phyloP scores from a whole-genome alignment of 2,113 vertebrate genomes.

The Silurus meridionalis region DNA sequence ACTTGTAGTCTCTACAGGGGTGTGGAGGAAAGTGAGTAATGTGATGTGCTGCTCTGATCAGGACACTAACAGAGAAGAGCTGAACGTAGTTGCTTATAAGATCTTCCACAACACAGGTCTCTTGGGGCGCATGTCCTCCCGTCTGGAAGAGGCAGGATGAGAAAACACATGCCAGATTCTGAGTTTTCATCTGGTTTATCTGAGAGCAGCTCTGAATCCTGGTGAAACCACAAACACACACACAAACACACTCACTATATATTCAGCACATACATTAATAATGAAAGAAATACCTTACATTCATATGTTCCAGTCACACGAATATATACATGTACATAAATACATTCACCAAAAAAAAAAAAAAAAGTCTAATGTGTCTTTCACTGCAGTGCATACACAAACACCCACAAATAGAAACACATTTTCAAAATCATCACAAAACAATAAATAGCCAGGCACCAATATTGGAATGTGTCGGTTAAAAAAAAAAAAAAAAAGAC shows the following conservation, averaged over 20 bases:
- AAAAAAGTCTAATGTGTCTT: too few relatives aligned
- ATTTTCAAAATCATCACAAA: not conserved
- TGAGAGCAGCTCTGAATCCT: conserved; percentile 93
- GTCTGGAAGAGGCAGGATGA: conserved; percentile 95
- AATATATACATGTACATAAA: conserved; percentile 9
- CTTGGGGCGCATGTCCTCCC: conserved; percentile 82
- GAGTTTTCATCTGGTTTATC: conserved; percentile 87
- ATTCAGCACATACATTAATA: not conserved
- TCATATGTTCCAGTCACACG: not conserved
- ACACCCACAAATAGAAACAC: conserved; percentile 17
- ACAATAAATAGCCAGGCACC: conserved; percentile 12
- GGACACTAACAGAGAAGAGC: conserved; percentile 86
- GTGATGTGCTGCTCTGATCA: not conserved
- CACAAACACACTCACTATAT: conserved; percentile 2
- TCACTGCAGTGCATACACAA: not conserved
- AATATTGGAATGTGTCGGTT: conserved; percentile 24
- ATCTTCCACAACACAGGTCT: conserved; percentile 85
- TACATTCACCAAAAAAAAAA: not conserved
- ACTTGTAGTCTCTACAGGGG: not conserved
- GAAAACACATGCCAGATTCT: conserved; percentile 83
- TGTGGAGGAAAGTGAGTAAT: not conserved
- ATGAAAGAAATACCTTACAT: not conserved
- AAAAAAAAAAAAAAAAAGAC: conserved; percentile 20
- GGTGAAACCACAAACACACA: conserved; percentile 48
- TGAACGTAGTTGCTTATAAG: conserved; percentile 89